These are phyloP conservation scores for Drosophila macrospina DNA, from an alignment of 2,888 invertebrate species.

Conservation along the genomic window DNA sequence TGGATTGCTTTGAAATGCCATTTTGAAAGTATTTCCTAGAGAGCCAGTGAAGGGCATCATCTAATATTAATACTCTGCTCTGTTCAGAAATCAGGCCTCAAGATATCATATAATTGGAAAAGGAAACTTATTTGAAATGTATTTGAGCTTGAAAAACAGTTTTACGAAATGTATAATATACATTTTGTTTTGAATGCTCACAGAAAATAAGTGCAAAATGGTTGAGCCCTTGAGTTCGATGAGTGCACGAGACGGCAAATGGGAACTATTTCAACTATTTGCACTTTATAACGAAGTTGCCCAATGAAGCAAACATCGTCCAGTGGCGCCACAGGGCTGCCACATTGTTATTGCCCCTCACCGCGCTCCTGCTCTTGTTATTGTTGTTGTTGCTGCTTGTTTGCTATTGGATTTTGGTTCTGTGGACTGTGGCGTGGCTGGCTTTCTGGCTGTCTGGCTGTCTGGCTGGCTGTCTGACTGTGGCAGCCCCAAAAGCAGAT, in stretches of 20 bases:
- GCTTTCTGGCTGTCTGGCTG: conserved; percentile 6
- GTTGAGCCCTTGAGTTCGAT: conserved; percentile 21
- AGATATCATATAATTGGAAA: neutral
- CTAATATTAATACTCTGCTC: neutral
- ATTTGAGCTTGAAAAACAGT: neutral
- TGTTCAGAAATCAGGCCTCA: neutral
- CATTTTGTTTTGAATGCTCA: neutral
- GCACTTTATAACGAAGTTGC: conserved; percentile 73
- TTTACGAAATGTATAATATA: neutral
- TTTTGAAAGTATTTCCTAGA: conserved; percentile 8
- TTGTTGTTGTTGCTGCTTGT: conserved; percentile 43
- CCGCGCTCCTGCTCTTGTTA: neutral
- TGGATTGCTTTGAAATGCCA: conserved; percentile 60
- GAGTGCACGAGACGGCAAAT: conserved; percentile 49
- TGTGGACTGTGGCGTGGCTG: conserved; percentile 16
- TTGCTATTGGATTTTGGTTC: conserved; percentile 68
- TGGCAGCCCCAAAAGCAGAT: conserved; percentile 65
- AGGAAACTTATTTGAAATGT: neutral
- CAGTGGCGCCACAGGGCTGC: conserved; percentile 73
- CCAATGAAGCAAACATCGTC: conserved; percentile 64
- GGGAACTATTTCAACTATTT: conserved; percentile 72
- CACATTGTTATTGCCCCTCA: conserved; percentile 51
- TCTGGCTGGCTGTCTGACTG: conserved; percentile 23
- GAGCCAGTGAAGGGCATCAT: conserved; percentile 30
- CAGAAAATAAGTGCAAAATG: conserved; percentile 1